Base-by-base conservation (phyloP, 2,888 invertebrate species). In the Sympetrum striolatum region DNA sequence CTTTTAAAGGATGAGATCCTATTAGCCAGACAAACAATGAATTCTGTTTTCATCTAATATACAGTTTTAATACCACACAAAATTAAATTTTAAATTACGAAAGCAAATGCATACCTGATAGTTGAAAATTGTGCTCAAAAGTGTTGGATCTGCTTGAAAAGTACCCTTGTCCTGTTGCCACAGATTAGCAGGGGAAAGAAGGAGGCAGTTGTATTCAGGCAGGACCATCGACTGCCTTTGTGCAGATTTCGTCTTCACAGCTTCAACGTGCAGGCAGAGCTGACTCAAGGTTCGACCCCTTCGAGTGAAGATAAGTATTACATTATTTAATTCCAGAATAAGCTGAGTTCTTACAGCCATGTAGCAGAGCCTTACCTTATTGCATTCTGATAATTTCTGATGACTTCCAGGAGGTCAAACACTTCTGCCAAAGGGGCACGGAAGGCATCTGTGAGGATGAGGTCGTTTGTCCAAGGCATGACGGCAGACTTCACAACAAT, bases 171-270 rank as follows among this genome's bases (percentile, higher is more conserved):
- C 97, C 93, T 98, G 97, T 92, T 97, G 96, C 99, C 99, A 99
- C 91, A 99, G 95, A 94, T 98, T 98, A 10, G 98, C 98, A 0
- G 99, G 99, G 0, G 99, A 99, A 14, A 99, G 94, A 73, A 98
- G 94, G 44, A 99, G 95, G 94, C 99, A 99, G 93, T 96, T 97
- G 93, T 98, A 99, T 93, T 98, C 97, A 0, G 99, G 99, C 91
- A 99, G 95, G 90, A 97, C 95, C 35, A 92, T 91, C 60, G 91
- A 91, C 90, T 92, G 95, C 64, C 96, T 95, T 91, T 95, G 95
- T 91, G 95, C 95, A 4, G 94, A 93, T 92, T 95, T 95, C 90
- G 94, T 95, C 92, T 97, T 97, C 10, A 97, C 96, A 91, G 96
- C 96, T 93, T 97, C 98, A 90, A 98, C 96, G 93, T 98, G 98